Evolutionary conservation across 2,888 invertebrate species (phyloP), one percentile per base, ranked within the genome.

Genomic region (Eudasyphora cyanicolor): DNA sequence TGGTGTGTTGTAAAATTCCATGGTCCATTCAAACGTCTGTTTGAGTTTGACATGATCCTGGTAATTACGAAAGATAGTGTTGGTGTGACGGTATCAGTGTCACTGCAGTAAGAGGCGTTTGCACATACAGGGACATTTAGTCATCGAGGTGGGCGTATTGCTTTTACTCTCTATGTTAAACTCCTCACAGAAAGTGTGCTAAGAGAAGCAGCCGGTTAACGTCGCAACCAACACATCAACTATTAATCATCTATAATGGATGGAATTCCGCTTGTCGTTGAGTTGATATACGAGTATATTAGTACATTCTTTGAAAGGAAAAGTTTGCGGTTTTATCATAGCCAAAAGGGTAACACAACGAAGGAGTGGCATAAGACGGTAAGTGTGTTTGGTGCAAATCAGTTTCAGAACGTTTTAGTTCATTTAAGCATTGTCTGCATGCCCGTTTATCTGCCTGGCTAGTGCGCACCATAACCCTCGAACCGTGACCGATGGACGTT

Each of bases 191-290:
- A 32, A 42, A 42, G 76, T 54, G 70, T 57, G 64, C 71, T 21
- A n/a, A n/a, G n/a, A n/a, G n/a, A n/a, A n/a, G n/a, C 45, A 21
- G 38, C 1, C 27, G 21, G 54, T 24, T 57, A 73, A 38, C 60
- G 62, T 62, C 51, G 51, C 12, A 62, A 71, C 19, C 38, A 64
- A 69, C 67, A 60, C 54, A 81, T n/a, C 70, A 76, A 70, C 76
- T 76, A 76, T 76, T 76, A 76, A 80, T 80, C 76, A 76, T 76
- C 60, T 64, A 24, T 54, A 76, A 81, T 76, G 64, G 76, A 73
- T 76, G 54, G 71, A 76, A 67, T 81, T 76, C 57, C 14, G 45
- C 67, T 69, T 70, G 19, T 38, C 38, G 67, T 14, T 69, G 21
- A 6, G 12, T 19, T 17, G 14, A 2, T 24, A 14, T 6, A 4